Percentiles rank a stretch among this genome's conserved stretches.
Conservation (phyloP, 2,888 invertebrate genomes). For the Mesorhabditis belari region DNA sequence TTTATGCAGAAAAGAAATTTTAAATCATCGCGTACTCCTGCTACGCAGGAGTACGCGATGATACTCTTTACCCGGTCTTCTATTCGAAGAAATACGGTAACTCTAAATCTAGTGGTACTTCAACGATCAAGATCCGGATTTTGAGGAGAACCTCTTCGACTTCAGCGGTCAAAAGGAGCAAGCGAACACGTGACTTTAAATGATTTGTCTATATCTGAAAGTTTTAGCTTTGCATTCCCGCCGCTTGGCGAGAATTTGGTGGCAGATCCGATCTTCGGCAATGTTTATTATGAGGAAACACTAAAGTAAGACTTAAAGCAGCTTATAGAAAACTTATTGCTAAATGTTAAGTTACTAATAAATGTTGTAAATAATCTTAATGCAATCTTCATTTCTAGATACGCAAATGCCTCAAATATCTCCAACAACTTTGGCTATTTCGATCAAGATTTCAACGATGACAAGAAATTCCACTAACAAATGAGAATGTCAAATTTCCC, state of each 20-base stretch:
- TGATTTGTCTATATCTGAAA: background rate
- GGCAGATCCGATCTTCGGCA: background rate
- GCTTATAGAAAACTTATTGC: too few relatives aligned
- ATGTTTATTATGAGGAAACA: background rate
- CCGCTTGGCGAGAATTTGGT: background rate
- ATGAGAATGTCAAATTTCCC: background rate
- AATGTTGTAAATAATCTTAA: too few relatives aligned
- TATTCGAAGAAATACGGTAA: background rate
- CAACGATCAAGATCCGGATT: background rate
- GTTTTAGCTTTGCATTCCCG: background rate
- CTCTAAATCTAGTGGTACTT: background rate
- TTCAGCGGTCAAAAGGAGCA: background rate
- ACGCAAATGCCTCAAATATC: background rate
- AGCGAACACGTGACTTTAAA: background rate
- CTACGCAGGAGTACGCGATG: too few relatives aligned
- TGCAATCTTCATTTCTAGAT: background rate
- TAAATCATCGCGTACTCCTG: too few relatives aligned
- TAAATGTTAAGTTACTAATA: too few relatives aligned
- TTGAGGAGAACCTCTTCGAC: background rate
- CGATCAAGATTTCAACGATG: too few relatives aligned
- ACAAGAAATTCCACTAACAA: background rate
- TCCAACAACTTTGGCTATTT: background rate
- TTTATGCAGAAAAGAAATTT: too few relatives aligned
- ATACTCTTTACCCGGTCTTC: too few relatives aligned
- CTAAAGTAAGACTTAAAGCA: background rate